Evolutionary conservation across 2,797 vertebrate species (phyloP).

Genomic region (Alosa sapidissima): DNA sequence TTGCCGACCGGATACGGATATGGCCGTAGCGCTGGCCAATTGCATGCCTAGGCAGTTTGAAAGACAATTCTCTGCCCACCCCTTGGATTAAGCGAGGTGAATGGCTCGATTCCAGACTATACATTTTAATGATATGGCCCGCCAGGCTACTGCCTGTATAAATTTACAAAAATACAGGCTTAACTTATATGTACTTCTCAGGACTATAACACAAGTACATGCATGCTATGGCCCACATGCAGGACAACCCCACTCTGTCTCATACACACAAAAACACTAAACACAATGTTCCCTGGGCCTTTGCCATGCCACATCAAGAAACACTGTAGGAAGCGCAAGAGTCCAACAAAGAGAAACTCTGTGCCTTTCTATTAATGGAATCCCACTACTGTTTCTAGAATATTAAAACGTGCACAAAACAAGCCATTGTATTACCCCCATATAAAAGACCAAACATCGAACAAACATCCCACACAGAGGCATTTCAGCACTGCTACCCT

Average conservation of each 20-base stretch:
- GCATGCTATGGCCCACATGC: not conserved
- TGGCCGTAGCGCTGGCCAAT: no score
- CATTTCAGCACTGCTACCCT: not conserved
- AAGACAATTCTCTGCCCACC: no score
- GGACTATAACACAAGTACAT: not conserved
- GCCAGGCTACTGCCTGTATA: no score
- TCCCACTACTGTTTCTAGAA: constrained; percentile 13
- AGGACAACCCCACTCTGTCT: not conserved
- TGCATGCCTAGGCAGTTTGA: no score
- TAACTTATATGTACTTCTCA: not conserved
- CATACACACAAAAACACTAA: not conserved
- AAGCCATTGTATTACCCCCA: not conserved
- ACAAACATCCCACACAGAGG: not conserved
- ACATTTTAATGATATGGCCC: no score
- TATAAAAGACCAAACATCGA: not conserved
- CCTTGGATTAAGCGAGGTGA: no score
- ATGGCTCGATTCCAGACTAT: no score
- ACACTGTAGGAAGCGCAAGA: not conserved
- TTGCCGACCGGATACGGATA: no score
- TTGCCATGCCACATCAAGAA: constrained; percentile 4
- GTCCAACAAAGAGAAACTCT: constrained; percentile 14
- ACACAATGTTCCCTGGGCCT: constrained; percentile 4
- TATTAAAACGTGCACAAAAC: not conserved
- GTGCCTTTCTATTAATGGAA: not conserved
- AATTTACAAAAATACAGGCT: no score